These are phyloP conservation scores for Chlorospingus semifuscus DNA, from an alignment of 2,797 vertebrate genomes.

Conservation along the genomic window DNA sequence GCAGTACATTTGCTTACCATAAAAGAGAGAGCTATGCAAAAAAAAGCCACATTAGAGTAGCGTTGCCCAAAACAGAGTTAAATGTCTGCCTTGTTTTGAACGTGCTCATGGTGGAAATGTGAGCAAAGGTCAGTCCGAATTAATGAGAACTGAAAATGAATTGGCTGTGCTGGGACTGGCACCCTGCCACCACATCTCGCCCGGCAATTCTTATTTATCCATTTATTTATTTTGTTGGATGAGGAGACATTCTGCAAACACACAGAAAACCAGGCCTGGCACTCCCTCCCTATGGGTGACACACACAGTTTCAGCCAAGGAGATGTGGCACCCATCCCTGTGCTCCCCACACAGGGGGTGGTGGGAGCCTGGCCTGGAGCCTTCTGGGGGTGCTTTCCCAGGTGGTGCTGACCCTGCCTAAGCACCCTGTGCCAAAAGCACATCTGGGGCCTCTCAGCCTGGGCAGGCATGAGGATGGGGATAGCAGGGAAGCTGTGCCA, in stretches of 20 bases:
- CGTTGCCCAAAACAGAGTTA: conserved; percentile 72
- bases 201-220: background rate
- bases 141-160: conserved; percentile 65
- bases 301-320: background rate
- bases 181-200: conserved; percentile 16
- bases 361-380: background rate
- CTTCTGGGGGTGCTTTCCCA: accelerated
- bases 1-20: conserved; percentile 80
- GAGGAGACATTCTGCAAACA: conserved; percentile 30
- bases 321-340: background rate
- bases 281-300: background rate
- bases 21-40: conserved; percentile 74
- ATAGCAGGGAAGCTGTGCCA: background rate
- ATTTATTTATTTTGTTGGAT: conserved; percentile 27
- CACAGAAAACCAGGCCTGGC: background rate
- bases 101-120: conserved; percentile 53
- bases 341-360: accelerated
- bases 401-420: background rate
- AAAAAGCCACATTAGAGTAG: conserved; percentile 75
- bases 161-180: conserved; percentile 29
- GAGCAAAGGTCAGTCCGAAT: conserved; percentile 65
- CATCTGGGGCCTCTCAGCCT: background rate
- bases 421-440: background rate
- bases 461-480: background rate
- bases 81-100: conserved; percentile 71